phyloP scores from a whole-genome alignment of 1,140 invertebrate species.

The Zaprionus inermis region DNA sequence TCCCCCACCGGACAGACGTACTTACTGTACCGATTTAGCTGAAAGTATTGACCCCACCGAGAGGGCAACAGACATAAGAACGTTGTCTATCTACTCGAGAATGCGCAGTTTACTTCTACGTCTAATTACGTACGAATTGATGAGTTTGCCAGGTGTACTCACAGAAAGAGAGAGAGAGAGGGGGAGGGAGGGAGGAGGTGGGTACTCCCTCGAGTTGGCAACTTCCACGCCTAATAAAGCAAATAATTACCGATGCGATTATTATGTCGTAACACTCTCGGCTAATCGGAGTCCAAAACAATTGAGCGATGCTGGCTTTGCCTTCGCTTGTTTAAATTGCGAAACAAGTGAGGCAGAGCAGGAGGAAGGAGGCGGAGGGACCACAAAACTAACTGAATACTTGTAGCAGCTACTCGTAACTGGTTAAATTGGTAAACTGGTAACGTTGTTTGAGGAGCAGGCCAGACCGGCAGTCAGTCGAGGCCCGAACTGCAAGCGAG shows the following conservation, averaged over 20 bases:
- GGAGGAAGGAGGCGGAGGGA: no score
- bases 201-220: neutral
- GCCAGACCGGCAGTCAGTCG: no score
- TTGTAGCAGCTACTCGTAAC: conserved; percentile 7
- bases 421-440: conserved; percentile 7
- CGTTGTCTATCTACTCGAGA: neutral
- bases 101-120: neutral
- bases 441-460: conserved; percentile 19
- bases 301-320: neutral
- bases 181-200: neutral
- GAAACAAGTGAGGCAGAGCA: neutral
- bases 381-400: conserved; percentile 24
- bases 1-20: neutral
- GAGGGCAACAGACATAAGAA: neutral
- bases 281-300: conserved; percentile 5
- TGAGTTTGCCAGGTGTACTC: neutral
- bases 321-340: neutral
- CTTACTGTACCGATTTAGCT: neutral
- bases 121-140: neutral
- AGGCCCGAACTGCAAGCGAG: no score
- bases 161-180: neutral
- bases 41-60: neutral
- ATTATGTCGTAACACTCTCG: neutral
- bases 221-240: neutral
- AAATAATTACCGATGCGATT: conserved; percentile 5